phyloP scores from a whole-genome alignment of 2,113 vertebrate genomes.

The Hydrochoerus hydrochaeris region DNA sequence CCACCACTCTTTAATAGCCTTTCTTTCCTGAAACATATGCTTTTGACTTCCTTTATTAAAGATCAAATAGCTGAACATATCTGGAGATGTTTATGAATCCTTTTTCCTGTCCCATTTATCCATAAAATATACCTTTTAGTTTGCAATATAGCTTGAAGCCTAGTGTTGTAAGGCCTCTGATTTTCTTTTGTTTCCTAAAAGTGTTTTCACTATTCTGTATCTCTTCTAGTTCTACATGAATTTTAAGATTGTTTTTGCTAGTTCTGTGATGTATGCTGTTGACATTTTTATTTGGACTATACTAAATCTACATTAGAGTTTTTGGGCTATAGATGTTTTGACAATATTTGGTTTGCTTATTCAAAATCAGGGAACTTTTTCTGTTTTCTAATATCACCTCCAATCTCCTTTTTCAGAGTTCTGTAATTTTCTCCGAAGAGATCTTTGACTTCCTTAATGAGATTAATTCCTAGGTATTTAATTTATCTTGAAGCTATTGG shows the following conservation, averaged over 20 bases:
- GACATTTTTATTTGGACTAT: background rate
- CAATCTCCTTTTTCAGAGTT: background rate
- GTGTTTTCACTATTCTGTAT: background rate
- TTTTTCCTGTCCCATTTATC: background rate
- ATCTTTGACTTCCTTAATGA: background rate
- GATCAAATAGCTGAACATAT: background rate
- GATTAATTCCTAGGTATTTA: background rate
- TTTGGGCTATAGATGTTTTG: background rate
- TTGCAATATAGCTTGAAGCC: background rate
- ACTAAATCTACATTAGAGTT: background rate
- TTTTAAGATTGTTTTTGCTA: background rate
- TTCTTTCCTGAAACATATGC: background rate
- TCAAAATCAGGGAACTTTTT: background rate
- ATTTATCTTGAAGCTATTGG: background rate
- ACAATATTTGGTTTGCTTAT: background rate
- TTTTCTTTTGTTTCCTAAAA: background rate
- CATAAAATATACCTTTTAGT: background rate
- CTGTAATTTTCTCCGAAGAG: background rate
- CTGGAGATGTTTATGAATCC: background rate
- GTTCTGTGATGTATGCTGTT: background rate
- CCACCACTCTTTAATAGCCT: background rate
- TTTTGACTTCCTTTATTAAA: background rate
- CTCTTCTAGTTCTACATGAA: background rate
- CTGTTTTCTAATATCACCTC: background rate
- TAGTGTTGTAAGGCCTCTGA: background rate